phyloP scores from a whole-genome alignment of 2,113 vertebrate genomes.

The Hepsetus odoe region DNA sequence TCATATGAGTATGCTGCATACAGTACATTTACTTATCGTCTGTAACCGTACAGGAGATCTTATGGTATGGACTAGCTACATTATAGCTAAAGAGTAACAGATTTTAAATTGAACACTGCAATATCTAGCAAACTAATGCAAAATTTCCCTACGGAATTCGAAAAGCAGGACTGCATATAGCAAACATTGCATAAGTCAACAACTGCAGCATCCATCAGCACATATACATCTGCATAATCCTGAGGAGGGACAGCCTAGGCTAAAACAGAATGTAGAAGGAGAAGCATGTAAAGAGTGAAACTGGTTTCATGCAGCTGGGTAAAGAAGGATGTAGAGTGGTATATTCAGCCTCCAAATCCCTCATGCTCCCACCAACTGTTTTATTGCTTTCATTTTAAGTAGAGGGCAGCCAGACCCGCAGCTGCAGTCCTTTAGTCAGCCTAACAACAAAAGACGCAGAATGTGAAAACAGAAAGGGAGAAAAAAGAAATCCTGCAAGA shows the following conservation, averaged over 20 bases:
- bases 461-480: too few species aligned
- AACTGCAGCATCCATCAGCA: not conserved
- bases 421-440: slow-evolving; percentile 62
- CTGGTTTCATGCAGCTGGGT: slow-evolving; percentile 5
- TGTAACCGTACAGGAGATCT: not conserved
- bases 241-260: not conserved
- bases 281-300: not conserved
- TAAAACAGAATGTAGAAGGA: not conserved
- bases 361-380: slow-evolving; percentile 11
- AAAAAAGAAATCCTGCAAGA: slow-evolving; percentile 43
- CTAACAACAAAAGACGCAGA: slow-evolving; percentile 57
- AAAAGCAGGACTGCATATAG: not conserved
- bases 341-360: not conserved
- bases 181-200: too few species aligned
- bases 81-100: not conserved
- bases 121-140: not conserved
- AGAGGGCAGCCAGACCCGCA: slow-evolving; percentile 51
- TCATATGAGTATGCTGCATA: not conserved
- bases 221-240: not conserved
- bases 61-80: not conserved
- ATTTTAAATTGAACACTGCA: not conserved
- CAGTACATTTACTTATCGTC: not conserved
- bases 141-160: not conserved
- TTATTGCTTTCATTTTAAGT: slow-evolving; percentile 55
- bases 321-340: slow-evolving; percentile 1